These are phyloP conservation scores for Cardiocondyla obscurior DNA, from an alignment of 1,140 invertebrate genomes.

Conservation along the genomic window DNA sequence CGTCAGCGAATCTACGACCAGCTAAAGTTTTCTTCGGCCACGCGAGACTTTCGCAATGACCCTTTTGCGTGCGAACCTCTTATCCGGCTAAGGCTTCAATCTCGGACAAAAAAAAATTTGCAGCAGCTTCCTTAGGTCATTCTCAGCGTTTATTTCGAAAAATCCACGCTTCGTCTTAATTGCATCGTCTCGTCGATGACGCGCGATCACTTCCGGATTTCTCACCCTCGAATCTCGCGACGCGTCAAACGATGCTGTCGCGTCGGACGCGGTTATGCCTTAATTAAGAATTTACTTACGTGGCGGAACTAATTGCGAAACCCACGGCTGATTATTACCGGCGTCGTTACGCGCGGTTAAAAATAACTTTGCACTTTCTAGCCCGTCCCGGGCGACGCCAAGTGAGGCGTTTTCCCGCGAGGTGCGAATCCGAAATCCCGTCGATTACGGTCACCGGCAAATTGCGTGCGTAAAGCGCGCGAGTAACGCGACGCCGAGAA, in stretches of 20 bases:
- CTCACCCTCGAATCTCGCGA: background rate
- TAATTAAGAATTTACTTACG: conserved; percentile 42
- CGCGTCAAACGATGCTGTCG: conserved; percentile 4
- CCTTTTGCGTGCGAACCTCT: background rate
- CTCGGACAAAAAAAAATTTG: background rate
- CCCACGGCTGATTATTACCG: conserved; percentile 27
- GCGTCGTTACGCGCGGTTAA: conserved; percentile 2
- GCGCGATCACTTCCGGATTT: background rate
- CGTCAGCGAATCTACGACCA: background rate
- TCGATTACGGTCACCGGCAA: background rate
- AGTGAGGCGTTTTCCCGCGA: conserved; percentile 21
- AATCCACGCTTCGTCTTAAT: too few species aligned
- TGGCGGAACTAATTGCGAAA: conserved; percentile 43
- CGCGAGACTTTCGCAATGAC: background rate
- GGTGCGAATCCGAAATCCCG: background rate
- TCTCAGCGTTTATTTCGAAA: background rate
- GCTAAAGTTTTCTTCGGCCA: background rate
- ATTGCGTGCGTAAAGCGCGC: conserved; percentile 6
- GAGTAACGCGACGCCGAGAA: background rate
- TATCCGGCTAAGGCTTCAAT: background rate
- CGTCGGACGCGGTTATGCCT: background rate
- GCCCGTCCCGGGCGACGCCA: conserved; percentile 9
- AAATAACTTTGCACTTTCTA: conserved; percentile 52
- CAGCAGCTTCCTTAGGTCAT: background rate
- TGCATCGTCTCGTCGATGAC: background rate